phyloP scores from a whole-genome alignment of 2,888 invertebrate genomes.

The Cecidostiba fungosa region DNA sequence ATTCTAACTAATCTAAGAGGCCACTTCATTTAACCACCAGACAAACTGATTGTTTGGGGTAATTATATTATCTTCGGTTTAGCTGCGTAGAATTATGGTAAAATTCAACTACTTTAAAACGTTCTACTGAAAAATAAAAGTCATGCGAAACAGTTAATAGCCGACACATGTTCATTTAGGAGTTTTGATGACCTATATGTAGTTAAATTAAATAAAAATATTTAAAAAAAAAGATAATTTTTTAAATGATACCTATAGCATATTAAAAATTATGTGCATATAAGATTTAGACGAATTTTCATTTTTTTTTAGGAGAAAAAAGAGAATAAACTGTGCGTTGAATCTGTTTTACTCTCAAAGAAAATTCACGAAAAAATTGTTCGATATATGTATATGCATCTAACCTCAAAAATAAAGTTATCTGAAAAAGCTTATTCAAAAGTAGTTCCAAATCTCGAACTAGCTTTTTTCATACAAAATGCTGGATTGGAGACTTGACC shows the following conservation, averaged over 20 bases:
- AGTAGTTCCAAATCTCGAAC: background rate
- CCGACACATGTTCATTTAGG: background rate
- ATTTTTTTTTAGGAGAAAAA: no score
- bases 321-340: no score
- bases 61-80: constrained; percentile 14
- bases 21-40: constrained; percentile 12
- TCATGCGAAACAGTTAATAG: background rate
- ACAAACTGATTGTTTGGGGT: background rate
- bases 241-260: no score
- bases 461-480: background rate
- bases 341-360: no score
- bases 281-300: no score
- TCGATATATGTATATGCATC: background rate
- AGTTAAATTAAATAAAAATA: no score
- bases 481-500: background rate
- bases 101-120: background rate
- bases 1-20: constrained; percentile 7
- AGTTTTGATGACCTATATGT: no score
- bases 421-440: background rate
- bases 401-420: background rate
- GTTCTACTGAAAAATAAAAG: constrained; percentile 7
- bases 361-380: no score
- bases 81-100: background rate
- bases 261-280: no score
- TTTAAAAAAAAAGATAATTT: no score